Evolutionary conservation across 2,113 vertebrate genomes (phyloP), one percentile per base, ranked within the genome.

Genomic region (Phalacrocorax aristotelis): DNA sequence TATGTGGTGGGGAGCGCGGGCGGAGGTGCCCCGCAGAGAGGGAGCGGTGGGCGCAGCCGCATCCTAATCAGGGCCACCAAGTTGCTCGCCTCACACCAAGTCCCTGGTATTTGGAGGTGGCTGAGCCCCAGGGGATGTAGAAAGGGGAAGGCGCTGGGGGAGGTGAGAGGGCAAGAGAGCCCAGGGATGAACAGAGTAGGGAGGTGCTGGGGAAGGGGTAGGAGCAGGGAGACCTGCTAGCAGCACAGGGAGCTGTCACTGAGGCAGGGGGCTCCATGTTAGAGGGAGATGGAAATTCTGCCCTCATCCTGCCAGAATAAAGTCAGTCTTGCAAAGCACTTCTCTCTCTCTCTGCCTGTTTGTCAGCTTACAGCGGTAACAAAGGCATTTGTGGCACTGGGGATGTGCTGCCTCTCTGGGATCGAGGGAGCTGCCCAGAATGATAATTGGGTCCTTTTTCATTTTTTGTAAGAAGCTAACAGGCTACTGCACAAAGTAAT

Each of bases 401-500:
- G 83, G 86, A 84, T 96, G 78, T 26, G 83, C 88, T 55, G 94
- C 87, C 27, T 30, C 90, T 75, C 75, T 5, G 80, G 68, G 54
- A 95, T 90, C 7, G 38, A 74, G 51, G 22, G 26, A 85, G 91
- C 94, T 97, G 95, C 90, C 71, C 51, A 22, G 96, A 97, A 97
- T 97, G 93, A 94, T 88, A 97, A 97, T 92, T 93, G 79, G 60
- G 72, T 90, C 62, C 88, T 81, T 80, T 90, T 49, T 61, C 12
- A 4, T 44, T 82, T 78, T 69, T 83, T 64, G 44, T 30, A 90
- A 95, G 94, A 95, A 89, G 77, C 62, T 30, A 95, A 94, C 84
- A 80, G 90, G 82, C 91, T 82, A 89, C 82, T 70, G 95, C 80
- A 87, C 93, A 94, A 97, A 95, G 96, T 97, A 90, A 96, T 97